phyloP scores from a whole-genome alignment of 2,888 invertebrate genomes.

The Polietes domitor region DNA sequence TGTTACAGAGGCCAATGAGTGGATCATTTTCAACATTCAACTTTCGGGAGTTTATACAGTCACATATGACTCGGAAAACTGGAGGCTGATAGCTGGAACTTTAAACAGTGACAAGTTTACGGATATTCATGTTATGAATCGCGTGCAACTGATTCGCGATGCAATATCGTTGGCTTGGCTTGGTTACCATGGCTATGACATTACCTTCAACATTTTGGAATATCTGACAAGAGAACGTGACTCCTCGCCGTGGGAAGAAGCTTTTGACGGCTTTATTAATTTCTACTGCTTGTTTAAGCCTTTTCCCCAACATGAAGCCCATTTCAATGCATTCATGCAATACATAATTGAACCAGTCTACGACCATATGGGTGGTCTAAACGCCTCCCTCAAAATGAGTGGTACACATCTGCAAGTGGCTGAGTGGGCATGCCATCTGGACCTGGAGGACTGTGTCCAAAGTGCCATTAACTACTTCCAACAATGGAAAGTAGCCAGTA shows the following conservation, averaged over 20 bases:
- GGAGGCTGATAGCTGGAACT: conserved; percentile 84
- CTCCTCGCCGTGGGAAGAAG: conserved; percentile 82
- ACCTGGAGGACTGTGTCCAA: no score
- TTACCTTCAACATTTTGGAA: conserved; percentile 82
- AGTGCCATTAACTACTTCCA: no score
- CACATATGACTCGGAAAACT: conserved; percentile 89
- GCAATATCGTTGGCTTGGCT: conserved; percentile 86
- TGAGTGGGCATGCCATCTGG: no score
- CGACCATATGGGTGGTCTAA: conserved; percentile 82
- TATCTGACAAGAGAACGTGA: conserved; percentile 81
- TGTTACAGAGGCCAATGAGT: conserved; percentile 82
- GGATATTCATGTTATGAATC: conserved; percentile 85
- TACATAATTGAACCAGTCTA: conserved; percentile 86
- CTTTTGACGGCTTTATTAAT: conserved; percentile 83
- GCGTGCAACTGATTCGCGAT: conserved; percentile 92
- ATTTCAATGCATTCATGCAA: conserved; percentile 86
- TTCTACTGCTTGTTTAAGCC: conserved; percentile 84
- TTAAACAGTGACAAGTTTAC: conserved; percentile 82
- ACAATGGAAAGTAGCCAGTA: no score
- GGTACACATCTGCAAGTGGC: no score
- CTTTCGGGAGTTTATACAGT: conserved; percentile 88
- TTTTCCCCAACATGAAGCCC: conserved; percentile 84
- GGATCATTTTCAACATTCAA: conserved; percentile 89
- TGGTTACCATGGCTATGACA: conserved; percentile 85
- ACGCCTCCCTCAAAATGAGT: no score